Evolutionary conservation across 2,113 vertebrate species (phyloP).

Genomic region (Dunckerocampus dactyliophorus): DNA sequence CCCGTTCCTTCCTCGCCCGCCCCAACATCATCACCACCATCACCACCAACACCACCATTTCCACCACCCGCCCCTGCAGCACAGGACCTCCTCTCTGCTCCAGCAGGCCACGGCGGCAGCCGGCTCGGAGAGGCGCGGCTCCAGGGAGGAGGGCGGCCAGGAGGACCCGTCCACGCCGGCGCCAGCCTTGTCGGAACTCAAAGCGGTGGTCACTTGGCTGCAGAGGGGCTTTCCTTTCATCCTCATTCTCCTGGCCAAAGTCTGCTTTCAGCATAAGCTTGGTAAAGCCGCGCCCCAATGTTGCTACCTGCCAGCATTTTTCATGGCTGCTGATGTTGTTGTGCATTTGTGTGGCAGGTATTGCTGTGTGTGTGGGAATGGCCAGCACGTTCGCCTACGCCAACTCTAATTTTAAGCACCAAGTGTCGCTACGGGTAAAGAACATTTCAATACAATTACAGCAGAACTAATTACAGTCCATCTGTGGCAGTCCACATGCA

Average conservation of each 20-base stretch:
- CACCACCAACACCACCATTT: slow-evolving; percentile 80
- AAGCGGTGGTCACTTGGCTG: slow-evolving; percentile 88
- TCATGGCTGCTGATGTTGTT: slow-evolving; percentile 2
- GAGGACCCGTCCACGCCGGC: slow-evolving; percentile 81
- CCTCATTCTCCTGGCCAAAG: slow-evolving; percentile 90
- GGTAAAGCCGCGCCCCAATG: slow-evolving; percentile 62
- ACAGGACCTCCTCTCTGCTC: slow-evolving; percentile 81
- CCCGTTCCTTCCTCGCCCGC: slow-evolving; percentile 77
- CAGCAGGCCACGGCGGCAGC: slow-evolving; percentile 75
- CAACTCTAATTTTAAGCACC: slow-evolving; percentile 88
- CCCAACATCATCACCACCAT: slow-evolving; percentile 78
- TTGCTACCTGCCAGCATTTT: too few relatives aligned
- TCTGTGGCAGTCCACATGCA: too few relatives aligned
- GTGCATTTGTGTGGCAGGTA: slow-evolving; percentile 72
- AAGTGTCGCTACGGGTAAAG: slow-evolving; percentile 90
- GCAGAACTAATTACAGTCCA: neutral
- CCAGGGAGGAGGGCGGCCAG: slow-evolving; percentile 75
- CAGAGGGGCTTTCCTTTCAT: slow-evolving; percentile 97
- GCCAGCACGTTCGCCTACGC: slow-evolving; percentile 94
- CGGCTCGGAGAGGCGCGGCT: slow-evolving; percentile 75
- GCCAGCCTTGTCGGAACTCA: slow-evolving; percentile 88
- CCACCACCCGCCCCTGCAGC: slow-evolving; percentile 81
- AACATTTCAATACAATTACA: too few relatives aligned
- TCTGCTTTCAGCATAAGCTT: slow-evolving; percentile 96
- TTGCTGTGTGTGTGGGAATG: slow-evolving; percentile 93